Conservation (phyloP, 1,140 invertebrate species). For the Aphaenogaster rudis region DNA sequence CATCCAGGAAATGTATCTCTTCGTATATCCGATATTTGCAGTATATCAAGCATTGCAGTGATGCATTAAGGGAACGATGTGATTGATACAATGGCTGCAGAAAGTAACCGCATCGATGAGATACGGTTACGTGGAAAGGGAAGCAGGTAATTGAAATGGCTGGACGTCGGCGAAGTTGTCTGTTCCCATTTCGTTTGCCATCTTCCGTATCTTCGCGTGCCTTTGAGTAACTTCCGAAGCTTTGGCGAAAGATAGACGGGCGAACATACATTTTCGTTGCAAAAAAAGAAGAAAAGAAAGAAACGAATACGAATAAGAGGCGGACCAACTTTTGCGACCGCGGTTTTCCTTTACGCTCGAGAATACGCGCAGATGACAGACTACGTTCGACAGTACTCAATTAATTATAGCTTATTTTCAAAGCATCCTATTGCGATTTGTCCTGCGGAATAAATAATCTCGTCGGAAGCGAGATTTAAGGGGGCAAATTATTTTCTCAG, state of each 20-base stretch:
- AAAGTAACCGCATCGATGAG: conserved; percentile 22
- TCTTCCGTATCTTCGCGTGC: conserved; percentile 21
- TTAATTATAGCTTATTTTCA: conserved; percentile 7
- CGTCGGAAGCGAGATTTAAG: conserved; percentile 1
- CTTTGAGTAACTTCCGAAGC: conserved; percentile 38
- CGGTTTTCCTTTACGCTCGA: neutral
- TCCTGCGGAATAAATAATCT: neutral
- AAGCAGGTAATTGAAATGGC: conserved; percentile 39
- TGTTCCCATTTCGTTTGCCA: conserved; percentile 49
- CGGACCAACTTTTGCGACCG: neutral
- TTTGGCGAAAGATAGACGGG: conserved; percentile 7
- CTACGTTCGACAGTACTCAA: neutral
- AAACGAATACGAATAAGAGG: neutral
- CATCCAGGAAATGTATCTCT: neutral
- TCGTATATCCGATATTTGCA: neutral
- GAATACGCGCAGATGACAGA: neutral
- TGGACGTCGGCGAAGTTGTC: conserved; percentile 24
- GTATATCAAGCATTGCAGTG: neutral
- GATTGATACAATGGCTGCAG: conserved; percentile 14
- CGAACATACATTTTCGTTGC: neutral
- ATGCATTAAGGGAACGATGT: neutral
- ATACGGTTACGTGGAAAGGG: conserved; percentile 12
- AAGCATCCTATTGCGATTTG: neutral
- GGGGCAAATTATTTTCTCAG: no score
- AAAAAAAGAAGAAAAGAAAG: neutral